Evolutionary conservation across 2,888 invertebrate species (phyloP).

Genomic region (Rhabditoides inermis): DNA sequence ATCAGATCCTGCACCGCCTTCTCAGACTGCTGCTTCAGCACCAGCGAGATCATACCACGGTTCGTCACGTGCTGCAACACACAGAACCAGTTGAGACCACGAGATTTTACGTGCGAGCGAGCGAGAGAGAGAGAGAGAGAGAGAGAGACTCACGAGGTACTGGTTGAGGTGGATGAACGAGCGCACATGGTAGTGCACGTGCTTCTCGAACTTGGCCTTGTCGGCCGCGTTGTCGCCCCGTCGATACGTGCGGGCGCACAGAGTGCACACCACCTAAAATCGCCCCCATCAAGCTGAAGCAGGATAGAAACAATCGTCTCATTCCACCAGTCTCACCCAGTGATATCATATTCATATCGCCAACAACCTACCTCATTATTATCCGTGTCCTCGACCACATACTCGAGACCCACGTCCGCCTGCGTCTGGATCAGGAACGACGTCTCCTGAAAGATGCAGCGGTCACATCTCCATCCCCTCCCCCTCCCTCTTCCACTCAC

Average conservation of each 20-base stretch:
- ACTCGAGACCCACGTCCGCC: conserved; percentile 30
- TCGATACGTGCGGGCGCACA: conserved; percentile 17
- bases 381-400: conserved; percentile 22
- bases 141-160: conserved; percentile 22
- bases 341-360: no score
- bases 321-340: no score
- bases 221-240: background rate
- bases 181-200: conserved; percentile 19
- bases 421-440: conserved; percentile 17
- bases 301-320: no score
- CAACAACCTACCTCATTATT: conserved; percentile 9
- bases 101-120: no score
- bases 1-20: conserved; percentile 11
- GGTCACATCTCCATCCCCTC: no score
- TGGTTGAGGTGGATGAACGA: conserved; percentile 19
- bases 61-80: conserved; percentile 5
- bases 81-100: background rate
- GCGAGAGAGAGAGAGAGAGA: no score
- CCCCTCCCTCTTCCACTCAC: conserved; percentile 8
- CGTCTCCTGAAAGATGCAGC: no score
- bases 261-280: conserved; percentile 16
- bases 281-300: no score
- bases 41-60: conserved; percentile 3
- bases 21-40: conserved; percentile 4
- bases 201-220: no score